Evolutionary conservation across 1,140 invertebrate genomes (phyloP), one percentile per base, ranked within the genome.

Genomic region (Apis florea): DNA sequence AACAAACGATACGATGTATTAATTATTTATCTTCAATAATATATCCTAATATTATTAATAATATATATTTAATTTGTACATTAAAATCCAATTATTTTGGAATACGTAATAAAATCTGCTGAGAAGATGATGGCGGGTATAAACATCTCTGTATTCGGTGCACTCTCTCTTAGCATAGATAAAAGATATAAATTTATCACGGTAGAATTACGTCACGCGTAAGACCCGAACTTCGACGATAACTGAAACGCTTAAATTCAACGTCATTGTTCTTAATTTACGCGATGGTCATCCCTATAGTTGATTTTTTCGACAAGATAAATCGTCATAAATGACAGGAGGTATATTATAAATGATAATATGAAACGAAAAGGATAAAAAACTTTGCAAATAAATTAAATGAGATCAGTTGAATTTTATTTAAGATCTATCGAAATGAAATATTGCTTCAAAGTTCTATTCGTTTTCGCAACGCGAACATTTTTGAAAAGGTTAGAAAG

Each of bases 121-220:
- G 40, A 21, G 21, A 54, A 64, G 31, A 53, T 19, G 21, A 61
- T 8, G 40, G 26, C 78, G 24, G 17, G 40, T 58, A 66, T 58
- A 74, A 80, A 74, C 70, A 66, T 19, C 15, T 74, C 71, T 80
- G 67, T 58, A 80, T 74, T 66, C 78, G 51, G 17, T 51, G 71
- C 40, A 59, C 59, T 71, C 24, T 19, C 56, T 80, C 61, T 74
- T 58, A 80, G 70, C 53, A 59, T 68, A 81, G 72, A 81, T 81
- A 81, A 81, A 80, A 58, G 61, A 68, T 67, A 81, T 56, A 73
- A 67, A 75, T 59, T 75, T 68, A 81, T 67, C 79, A 63, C n/a
- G 19, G 51, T 3, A 19, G 40, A 56, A 67, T 80, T 75, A 75
- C 79, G 72, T 81, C 71, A 80, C 53, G 40, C 26, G 9, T 31